These are phyloP conservation scores for Anthophora plumipes DNA, from an alignment of 2,888 invertebrate species.

Conservation along the genomic window DNA sequence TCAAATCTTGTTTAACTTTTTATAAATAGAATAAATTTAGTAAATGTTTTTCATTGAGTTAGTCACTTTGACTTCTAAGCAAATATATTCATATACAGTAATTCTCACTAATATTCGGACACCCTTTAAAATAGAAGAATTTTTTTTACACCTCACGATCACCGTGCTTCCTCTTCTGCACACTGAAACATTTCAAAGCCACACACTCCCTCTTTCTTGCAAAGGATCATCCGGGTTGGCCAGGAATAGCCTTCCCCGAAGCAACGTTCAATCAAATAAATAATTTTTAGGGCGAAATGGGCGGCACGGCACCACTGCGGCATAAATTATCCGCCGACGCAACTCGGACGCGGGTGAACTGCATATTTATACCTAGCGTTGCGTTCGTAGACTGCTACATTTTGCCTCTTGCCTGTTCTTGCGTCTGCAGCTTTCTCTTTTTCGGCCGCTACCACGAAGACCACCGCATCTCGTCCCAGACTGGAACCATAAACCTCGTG, in stretches of 20 bases:
- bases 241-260: slow-evolving; percentile 76
- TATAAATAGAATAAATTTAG: too few species aligned
- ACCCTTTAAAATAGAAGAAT: too few species aligned
- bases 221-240: slow-evolving; percentile 56
- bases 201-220: slow-evolving; percentile 37
- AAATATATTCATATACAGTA: too few species aligned
- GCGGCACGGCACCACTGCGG: slow-evolving; percentile 76
- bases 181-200: slow-evolving; percentile 2
- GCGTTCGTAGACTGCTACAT: slow-evolving; percentile 55
- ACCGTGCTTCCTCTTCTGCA: slow-evolving; percentile 29
- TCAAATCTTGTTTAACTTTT: too few species aligned
- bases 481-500: slow-evolving; percentile 58
- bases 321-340: slow-evolving; percentile 81
- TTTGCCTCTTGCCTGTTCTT: slow-evolving; percentile 31
- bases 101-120: too few species aligned
- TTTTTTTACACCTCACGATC: slow-evolving; percentile 58
- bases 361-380: slow-evolving; percentile 64
- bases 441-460: slow-evolving; percentile 38
- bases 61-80: too few species aligned
- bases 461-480: slow-evolving; percentile 13
- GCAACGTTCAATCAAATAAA: slow-evolving; percentile 80
- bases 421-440: slow-evolving; percentile 12
- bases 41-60: too few species aligned
- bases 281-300: slow-evolving; percentile 79
- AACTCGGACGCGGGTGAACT: slow-evolving; percentile 62